These are phyloP conservation scores for Chlorops oryzae DNA, from an alignment of 1,140 invertebrate species.

Conservation along the genomic window DNA sequence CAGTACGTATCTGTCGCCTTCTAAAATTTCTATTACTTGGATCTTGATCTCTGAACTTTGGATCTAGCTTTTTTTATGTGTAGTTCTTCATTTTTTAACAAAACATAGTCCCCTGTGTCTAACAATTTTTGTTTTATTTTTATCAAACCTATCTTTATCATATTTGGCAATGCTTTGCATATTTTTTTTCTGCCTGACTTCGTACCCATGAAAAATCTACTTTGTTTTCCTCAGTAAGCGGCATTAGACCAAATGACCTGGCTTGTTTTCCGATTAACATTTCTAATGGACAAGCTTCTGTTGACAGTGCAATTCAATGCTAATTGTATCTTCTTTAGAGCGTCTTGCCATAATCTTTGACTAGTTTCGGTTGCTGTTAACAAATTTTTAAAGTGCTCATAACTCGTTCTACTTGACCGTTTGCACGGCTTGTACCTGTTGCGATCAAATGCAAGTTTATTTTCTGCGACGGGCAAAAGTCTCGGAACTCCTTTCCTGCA, in stretches of 20 bases:
- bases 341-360: constrained; percentile 32
- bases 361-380: constrained; percentile 27
- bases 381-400: constrained; percentile 31
- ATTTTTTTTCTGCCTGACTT: constrained; percentile 3
- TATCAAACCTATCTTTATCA: constrained; percentile 34
- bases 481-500: constrained; percentile 26
- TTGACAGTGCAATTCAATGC: constrained; percentile 36
- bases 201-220: constrained; percentile 15
- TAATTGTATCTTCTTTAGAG: constrained; percentile 33
- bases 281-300: constrained; percentile 28
- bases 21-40: constrained; percentile 27
- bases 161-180: constrained; percentile 10
- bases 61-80: constrained; percentile 39
- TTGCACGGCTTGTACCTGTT: constrained; percentile 18
- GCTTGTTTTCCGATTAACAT: constrained; percentile 33
- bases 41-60: constrained; percentile 37
- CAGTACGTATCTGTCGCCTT: constrained; percentile 22
- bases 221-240: constrained; percentile 13
- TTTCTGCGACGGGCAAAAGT: constrained; percentile 26
- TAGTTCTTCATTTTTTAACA: constrained; percentile 36
- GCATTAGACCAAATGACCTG: constrained; percentile 26
- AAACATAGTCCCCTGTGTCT: constrained; percentile 35
- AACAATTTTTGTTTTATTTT: constrained; percentile 27
- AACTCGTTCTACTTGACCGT: constrained; percentile 29
- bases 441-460: constrained; percentile 30